Base-by-base conservation (phyloP, 1,140 invertebrate genomes). In the Idris sp. region DNA sequence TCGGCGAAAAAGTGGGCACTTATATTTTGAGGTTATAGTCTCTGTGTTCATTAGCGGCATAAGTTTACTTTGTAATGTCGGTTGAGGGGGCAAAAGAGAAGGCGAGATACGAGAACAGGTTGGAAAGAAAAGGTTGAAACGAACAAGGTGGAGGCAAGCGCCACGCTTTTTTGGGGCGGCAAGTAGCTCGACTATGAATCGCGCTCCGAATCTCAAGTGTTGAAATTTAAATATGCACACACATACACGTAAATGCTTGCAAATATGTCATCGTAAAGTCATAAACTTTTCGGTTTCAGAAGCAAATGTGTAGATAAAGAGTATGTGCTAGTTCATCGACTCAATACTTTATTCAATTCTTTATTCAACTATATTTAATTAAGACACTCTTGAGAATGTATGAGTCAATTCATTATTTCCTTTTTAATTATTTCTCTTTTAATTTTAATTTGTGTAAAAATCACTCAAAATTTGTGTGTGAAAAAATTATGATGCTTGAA, bases 31-130 rank as follows among this genome's bases (percentile, higher is more conserved):
- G 83, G 82, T 79, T 74, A 61, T 65, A 78, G 72, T 53, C 68
- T 76, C 73, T 68, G 76, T 76, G 79, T 86, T 86, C 83, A 85
- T 86, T 86, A 86, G 83, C 67, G 79, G 75, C 56, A 78, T 78
- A 81, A 85, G 83, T 85, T 85, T 84, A 85, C 78, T 81, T 74
- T 74, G 46, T 77, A 69, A 74, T 74, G 75, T 69, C 56, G 64
- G 64, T 69, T 68, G 68, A 49, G 64, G 43, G 68, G 49, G n/a
- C 14, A 44, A 26, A 43, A 22, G 18, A 35, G 10, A 9, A 35
- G 10, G 31, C 10, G 51, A 31, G 46, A 13, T 22, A 14, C 13
- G 0, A 4, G 4, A n/a, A n/a, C n/a, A 1, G 33, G 49, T n/a
- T 11, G 28, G 59, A 14, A 10, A 14, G 16, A 59, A 48, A 16